phyloP scores from a whole-genome alignment of 2,888 invertebrate genomes.

The Ophion costatus region DNA sequence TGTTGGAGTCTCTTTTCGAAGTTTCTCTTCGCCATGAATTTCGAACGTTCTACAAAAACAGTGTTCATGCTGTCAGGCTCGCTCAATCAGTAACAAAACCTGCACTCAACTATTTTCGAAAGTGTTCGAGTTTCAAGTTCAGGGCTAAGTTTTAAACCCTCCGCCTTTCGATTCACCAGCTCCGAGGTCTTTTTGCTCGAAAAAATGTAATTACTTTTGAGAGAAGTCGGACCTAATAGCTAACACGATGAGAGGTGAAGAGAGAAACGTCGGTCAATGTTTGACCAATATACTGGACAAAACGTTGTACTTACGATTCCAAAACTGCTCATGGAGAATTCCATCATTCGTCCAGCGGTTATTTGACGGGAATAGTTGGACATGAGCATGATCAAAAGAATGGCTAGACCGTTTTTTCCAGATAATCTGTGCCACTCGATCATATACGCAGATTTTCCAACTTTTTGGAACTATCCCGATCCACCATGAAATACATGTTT shows the following conservation, averaged over 20 bases:
- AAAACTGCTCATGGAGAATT: slow-evolving; percentile 63
- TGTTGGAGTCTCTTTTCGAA: too few relatives aligned
- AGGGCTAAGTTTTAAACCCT: not conserved
- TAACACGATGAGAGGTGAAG: not conserved
- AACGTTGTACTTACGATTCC: slow-evolving; percentile 59
- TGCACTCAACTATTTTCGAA: too few relatives aligned
- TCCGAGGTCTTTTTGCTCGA: not conserved
- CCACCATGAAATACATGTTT: not conserved
- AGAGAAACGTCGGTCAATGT: not conserved
- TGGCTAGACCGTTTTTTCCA: slow-evolving; percentile 35
- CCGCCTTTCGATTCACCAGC: not conserved
- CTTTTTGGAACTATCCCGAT: slow-evolving; percentile 47
- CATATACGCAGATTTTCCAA: slow-evolving; percentile 59
- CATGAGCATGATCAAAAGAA: slow-evolving; percentile 64
- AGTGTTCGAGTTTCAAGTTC: too few relatives aligned
- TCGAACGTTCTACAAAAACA: too few relatives aligned
- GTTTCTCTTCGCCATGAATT: too few relatives aligned
- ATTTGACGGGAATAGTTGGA: slow-evolving; percentile 59
- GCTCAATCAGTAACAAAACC: too few relatives aligned
- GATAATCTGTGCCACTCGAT: slow-evolving; percentile 68
- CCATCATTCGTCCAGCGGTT: slow-evolving; percentile 68
- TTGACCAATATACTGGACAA: not conserved
- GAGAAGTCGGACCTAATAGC: not conserved
- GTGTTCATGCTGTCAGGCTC: too few relatives aligned
- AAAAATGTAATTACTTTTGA: not conserved